Evolutionary conservation across 2,797 vertebrate species (phyloP), one percentile per base, ranked within the genome.

Genomic region (Sebastes paucispinis): DNA sequence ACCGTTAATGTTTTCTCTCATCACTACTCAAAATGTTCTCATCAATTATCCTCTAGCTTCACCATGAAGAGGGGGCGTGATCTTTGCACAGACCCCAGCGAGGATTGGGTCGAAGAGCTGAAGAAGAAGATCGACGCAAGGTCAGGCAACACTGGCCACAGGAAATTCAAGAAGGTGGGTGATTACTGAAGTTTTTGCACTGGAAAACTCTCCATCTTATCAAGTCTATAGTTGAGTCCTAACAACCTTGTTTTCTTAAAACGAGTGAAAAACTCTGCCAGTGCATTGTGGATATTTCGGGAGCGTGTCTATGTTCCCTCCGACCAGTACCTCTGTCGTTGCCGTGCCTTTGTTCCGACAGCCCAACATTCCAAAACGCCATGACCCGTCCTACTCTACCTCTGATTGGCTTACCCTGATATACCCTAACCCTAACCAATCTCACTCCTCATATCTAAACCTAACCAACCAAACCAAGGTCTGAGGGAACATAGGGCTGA

Each of bases 1-100:
- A 79, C 16, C 24, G 1, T 11, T 3, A 14, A 8, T 9, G 5
- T 39, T 36, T 80, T 34, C 8, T 20, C 2, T 63, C 14, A 70
- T 71, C 55, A 6, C 3, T 24, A 5, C 11, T 47, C 5, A 36
- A 59, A 67, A 27, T 8, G 10, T 62, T 68, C 65, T 65, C 27
- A 27, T 77, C 13, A 9, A 24, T 74, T 9, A 1, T 73, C 10
- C 22, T 77, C 59, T 32, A 96, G 96, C 74, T 93, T 96, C 80
- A 93, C 8, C 10, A 36, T 91, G 87, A 94, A 1, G 75, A 85
- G 0, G 63, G 90, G 91, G 0, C 87, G 75, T 1, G 0, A 31
- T 16, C 25, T 93, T 6, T 96, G 96, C 20, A 22, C 91, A 1
- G 18, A 96, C 79, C 95, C 95, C n/a, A 79, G 0, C 2, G 54